Percentiles rank a stretch among this genome's conserved stretches.
Evolutionary conservation across 2,113 vertebrate genomes (phyloP).

Genomic region (Onychorhynchus coronatus): DNA sequence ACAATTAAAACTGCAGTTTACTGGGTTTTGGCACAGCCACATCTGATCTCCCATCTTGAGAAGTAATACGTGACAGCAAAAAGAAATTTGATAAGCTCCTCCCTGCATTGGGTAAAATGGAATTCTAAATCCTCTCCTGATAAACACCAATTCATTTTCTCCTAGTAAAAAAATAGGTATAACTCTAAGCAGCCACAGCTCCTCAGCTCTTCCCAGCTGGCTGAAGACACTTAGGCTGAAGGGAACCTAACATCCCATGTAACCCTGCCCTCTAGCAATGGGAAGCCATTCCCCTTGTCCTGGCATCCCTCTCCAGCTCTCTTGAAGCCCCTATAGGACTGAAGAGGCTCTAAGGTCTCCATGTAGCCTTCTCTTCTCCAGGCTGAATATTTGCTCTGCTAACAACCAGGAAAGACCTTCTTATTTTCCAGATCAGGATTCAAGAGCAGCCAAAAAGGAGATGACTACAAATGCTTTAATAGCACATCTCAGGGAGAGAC

Average conservation of each 20-base stretch:
- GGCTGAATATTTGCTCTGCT: background rate
- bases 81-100: no score
- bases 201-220: background rate
- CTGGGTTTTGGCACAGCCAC: background rate
- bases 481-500: background rate
- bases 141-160: background rate
- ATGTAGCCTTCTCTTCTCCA: background rate
- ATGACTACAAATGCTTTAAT: background rate
- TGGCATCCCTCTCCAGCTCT: background rate
- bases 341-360: background rate
- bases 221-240: background rate
- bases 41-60: background rate
- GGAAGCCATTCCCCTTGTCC: background rate
- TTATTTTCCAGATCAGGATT: background rate
- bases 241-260: background rate
- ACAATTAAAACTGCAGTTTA: background rate
- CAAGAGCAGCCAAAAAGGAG: background rate
- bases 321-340: background rate
- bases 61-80: no score
- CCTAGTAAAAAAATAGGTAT: background rate
- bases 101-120: no score
- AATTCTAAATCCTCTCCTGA: background rate
- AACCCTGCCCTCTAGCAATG: background rate
- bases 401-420: background rate
- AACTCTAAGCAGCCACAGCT: background rate